These are phyloP conservation scores for Rissa tridactyla DNA, from an alignment of 2,113 vertebrate species.

Conservation along the genomic window DNA sequence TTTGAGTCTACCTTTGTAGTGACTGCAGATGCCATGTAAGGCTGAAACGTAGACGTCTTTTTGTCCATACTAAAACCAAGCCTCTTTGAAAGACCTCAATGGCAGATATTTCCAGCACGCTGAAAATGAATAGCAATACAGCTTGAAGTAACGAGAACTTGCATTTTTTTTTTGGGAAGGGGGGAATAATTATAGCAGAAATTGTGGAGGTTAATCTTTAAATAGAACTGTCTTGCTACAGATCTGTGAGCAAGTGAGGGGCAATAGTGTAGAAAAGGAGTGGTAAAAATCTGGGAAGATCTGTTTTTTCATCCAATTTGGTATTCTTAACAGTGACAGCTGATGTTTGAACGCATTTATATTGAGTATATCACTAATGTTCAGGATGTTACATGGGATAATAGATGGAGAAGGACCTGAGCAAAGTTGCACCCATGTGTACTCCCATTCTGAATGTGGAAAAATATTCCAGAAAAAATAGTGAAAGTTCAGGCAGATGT, in stretches of 20 bases:
- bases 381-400: not conserved
- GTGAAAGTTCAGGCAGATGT: not conserved
- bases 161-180: not conserved
- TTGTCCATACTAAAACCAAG: not conserved
- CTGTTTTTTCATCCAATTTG: not conserved
- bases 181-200: not conserved
- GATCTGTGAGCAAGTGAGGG: not conserved
- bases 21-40: not conserved
- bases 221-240: not conserved
- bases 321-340: not conserved
- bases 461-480: not conserved
- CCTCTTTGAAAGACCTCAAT: not conserved
- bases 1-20: not conserved
- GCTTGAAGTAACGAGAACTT: not conserved
- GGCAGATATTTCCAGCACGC: not conserved
- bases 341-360: not conserved
- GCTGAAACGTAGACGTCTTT: not conserved
- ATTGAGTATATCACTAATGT: not conserved
- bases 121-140: not conserved
- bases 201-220: not conserved
- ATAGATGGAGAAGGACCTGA: not conserved
- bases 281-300: not conserved
- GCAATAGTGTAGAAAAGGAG: not conserved
- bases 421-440: not conserved
- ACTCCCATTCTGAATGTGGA: not conserved